Evolutionary conservation across 2,888 invertebrate species (phyloP).

Genomic region (Graphium colonna): DNA sequence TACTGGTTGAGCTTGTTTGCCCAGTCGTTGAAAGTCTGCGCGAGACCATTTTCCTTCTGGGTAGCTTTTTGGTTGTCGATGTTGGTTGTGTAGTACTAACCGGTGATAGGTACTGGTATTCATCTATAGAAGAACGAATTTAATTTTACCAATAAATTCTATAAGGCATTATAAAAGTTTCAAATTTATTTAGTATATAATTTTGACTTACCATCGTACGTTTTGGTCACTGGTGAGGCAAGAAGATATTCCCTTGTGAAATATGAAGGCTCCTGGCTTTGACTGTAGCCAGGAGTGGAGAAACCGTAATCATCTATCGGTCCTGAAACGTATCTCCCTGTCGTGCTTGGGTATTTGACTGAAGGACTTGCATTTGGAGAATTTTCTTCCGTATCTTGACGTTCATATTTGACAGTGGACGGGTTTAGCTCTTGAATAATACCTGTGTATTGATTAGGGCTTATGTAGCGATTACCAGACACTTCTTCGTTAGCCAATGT

Average conservation of each 20-base stretch:
- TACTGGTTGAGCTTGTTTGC: constrained; percentile 27
- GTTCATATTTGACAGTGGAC: constrained; percentile 41
- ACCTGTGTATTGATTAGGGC: constrained; percentile 11
- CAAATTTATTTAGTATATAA: too few relatives aligned
- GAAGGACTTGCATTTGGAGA: constrained; percentile 30
- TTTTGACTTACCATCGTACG: constrained; percentile 67
- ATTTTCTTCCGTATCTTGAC: constrained; percentile 35
- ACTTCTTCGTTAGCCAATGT: constrained; percentile 7
- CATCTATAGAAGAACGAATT: constrained; percentile 44
- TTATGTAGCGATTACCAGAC: constrained; percentile 5
- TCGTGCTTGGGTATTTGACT: constrained; percentile 30
- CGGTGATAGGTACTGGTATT: constrained; percentile 68
- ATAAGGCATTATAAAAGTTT: too few relatives aligned
- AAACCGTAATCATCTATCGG: constrained; percentile 52
- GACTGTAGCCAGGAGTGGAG: constrained; percentile 52
- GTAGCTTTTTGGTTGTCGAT: constrained; percentile 43
- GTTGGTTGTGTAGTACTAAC: constrained; percentile 53
- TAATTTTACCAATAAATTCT: too few relatives aligned
- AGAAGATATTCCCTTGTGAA: constrained; percentile 70
- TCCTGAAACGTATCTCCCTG: constrained; percentile 40
- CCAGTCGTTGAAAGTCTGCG: constrained; percentile 27
- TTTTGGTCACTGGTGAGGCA: constrained; percentile 69
- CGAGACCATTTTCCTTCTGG: constrained; percentile 52
- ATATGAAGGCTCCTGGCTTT: constrained; percentile 58
- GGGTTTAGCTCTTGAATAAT: constrained; percentile 27